These are phyloP conservation scores for Pavo muticus DNA, from an alignment of 2,113 vertebrate genomes.

Conservation along the genomic window DNA sequence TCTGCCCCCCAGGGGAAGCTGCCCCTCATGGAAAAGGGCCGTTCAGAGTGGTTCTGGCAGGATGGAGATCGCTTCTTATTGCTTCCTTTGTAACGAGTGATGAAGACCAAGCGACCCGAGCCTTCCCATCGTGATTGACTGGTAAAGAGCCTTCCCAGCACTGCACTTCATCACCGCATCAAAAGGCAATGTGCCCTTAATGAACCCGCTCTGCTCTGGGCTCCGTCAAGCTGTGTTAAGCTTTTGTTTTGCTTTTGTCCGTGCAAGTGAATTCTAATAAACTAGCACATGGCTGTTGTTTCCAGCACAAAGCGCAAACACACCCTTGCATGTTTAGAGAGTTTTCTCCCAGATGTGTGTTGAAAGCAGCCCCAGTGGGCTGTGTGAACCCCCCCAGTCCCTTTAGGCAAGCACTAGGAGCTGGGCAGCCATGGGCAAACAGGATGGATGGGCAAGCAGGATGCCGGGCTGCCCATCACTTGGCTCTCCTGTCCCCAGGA, in stretches of 20 bases:
- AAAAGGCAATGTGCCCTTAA: not conserved
- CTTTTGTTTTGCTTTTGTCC: not conserved
- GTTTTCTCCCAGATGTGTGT: not conserved
- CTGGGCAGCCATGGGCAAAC: not conserved
- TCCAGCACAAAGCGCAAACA: not conserved
- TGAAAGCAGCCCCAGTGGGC: not conserved
- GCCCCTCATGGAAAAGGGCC: not conserved
- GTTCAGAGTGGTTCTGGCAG: not conserved
- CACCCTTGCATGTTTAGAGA: rapidly evolving
- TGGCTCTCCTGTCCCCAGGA: not conserved
- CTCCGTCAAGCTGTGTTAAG: not conserved
- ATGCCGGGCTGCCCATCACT: not conserved
- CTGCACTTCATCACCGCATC: not conserved
- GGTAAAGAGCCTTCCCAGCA: not conserved
- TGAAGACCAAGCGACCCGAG: rapidly evolving
- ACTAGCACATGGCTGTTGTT: not conserved
- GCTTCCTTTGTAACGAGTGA: not conserved
- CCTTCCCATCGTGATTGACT: not conserved
- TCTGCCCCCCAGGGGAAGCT: not conserved
- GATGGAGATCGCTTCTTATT: not conserved
- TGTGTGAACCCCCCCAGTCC: not conserved
- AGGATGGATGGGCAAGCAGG: not conserved
- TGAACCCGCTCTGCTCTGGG: not conserved
- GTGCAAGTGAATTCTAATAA: not conserved
- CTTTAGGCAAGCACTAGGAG: not conserved